Conservation (phyloP, 2,797 vertebrate genomes). For the Harpagifer antarcticus region DNA sequence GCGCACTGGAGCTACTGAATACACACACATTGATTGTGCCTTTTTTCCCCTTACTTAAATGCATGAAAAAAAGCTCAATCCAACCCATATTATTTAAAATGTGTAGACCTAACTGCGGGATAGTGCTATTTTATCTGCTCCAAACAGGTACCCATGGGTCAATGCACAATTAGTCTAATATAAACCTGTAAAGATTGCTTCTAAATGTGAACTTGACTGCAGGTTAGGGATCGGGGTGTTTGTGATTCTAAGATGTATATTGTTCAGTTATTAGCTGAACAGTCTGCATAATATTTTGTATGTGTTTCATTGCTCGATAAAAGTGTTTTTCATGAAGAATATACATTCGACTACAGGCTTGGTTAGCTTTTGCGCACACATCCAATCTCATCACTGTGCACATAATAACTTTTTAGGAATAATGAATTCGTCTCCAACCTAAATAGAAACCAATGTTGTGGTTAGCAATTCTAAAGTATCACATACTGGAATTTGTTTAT, state of each 20-base stretch:
- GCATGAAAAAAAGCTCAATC: background rate
- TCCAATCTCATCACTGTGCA: background rate
- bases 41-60: background rate
- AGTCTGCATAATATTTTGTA: background rate
- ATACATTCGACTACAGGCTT: background rate
- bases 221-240: background rate
- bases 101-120: conserved; percentile 7
- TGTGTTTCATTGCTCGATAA: background rate
- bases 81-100: background rate
- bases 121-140: conserved; percentile 26
- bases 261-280: background rate
- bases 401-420: conserved; percentile 28
- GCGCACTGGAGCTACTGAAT: conserved; percentile 14
- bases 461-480: background rate
- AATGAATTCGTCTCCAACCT: background rate
- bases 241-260: conserved; percentile 3
- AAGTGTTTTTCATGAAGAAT: conserved; percentile 17
- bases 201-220: conserved; percentile 23
- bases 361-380: conserved; percentile 11
- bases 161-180: conserved; percentile 41
- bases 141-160: conserved; percentile 45
- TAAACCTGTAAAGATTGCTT: conserved; percentile 36
- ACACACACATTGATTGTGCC: background rate
- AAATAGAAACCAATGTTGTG: background rate
- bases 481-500: background rate